Evolutionary conservation across 2,888 invertebrate genomes (phyloP).

Genomic region (Pemphredon lugubris): DNA sequence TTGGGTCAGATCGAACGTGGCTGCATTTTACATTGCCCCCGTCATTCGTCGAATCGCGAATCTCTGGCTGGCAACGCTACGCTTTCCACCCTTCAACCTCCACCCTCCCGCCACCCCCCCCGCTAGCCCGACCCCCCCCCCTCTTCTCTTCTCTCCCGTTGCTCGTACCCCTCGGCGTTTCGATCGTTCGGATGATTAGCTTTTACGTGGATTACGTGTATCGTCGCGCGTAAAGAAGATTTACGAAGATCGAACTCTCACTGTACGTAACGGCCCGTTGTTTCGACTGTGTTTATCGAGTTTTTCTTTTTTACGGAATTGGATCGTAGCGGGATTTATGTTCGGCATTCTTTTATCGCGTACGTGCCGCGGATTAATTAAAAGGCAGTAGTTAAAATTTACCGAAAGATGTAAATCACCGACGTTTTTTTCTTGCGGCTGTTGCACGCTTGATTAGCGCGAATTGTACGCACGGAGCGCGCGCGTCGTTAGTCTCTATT

Average conservation of each 20-base stretch:
- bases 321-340: slow-evolving; percentile 46
- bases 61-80: background rate
- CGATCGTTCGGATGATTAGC: slow-evolving; percentile 19
- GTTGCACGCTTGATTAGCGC: slow-evolving; percentile 15
- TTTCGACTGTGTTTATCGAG: background rate
- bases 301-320: slow-evolving; percentile 10
- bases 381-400: slow-evolving; percentile 49
- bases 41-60: too few relatives aligned
- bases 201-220: slow-evolving; percentile 1
- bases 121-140: too few relatives aligned
- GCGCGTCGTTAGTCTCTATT: too few relatives aligned
- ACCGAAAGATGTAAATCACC: slow-evolving; percentile 38
- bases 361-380: slow-evolving; percentile 43
- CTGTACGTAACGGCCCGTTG: background rate
- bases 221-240: slow-evolving; percentile 19
- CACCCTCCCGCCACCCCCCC: too few relatives aligned
- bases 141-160: too few relatives aligned
- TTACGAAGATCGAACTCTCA: background rate
- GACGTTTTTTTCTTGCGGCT: slow-evolving; percentile 19
- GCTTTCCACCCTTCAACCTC: background rate
- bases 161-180: too few relatives aligned
- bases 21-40: slow-evolving; percentile 73
- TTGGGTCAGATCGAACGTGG: slow-evolving; percentile 64
- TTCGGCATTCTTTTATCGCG: background rate
- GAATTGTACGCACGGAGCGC: background rate